Evolutionary conservation across 2,113 vertebrate species (phyloP), one percentile per base, ranked within the genome.

Genomic region (Asarcornis scutulata): DNA sequence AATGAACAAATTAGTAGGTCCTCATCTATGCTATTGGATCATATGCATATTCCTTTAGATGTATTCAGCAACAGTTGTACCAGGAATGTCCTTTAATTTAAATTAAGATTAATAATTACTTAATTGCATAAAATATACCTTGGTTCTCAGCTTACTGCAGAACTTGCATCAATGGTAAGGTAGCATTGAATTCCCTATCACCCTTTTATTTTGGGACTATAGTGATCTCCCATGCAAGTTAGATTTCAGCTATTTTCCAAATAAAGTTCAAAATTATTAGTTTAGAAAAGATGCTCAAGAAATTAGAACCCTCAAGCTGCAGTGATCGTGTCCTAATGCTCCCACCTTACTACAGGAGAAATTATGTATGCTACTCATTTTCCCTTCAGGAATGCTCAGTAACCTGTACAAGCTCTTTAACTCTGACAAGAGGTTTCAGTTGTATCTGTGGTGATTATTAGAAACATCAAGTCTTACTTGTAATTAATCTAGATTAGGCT

Each of bases 201-300:
- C 67, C n/a, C n/a, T 74, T 83, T 67, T 78, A 78, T 53, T 83
- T 64, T 6, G 5, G 9, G 32, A 22, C 34, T 74, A 26, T 16
- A 71, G 7, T 32, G 20, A 53, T 69, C 48, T 83, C 56, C 26
- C 27, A 44, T 63, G 21, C 26, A 84, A 90, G 29, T n/a, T 48
- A 86, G 62, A 31, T 81, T 91, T 93, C 69, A 69, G 29, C 17
- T 36, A 29, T 64, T 64, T 34, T 17, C 78, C 87, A 83, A 60
- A 88, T 93, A 82, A 91, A 88, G 29, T 22, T 86, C 38, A 79
- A 36, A 81, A 86, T 63, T 68, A 86, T 89, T 84, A 52, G 52
- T 31, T 83, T 46, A 77, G 63, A 25, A 63, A 75, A 89, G 78
- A 55, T 48, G 38, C 48, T 72, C 38, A 79, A 79, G 50, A 63